Evolutionary conservation across 2,113 vertebrate genomes (phyloP).

Genomic region (Chlamydotis undulata): DNA sequence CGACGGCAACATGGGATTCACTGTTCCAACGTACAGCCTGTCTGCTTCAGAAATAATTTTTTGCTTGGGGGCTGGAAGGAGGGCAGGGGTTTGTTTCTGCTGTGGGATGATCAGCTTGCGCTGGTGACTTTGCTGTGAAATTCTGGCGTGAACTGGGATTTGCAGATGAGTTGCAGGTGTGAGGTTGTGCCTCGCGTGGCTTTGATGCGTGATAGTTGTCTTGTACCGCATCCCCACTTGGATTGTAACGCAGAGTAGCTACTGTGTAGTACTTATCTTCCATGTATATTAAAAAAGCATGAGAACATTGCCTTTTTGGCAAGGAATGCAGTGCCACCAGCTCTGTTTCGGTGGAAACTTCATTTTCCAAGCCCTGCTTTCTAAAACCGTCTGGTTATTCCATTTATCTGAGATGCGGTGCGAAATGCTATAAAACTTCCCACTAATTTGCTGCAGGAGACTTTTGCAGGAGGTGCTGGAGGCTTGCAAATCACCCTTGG

Average conservation of each 20-base stretch:
- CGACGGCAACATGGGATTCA: neutral
- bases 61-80: neutral
- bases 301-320: neutral
- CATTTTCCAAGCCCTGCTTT: neutral
- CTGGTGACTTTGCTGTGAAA: neutral
- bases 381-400: neutral
- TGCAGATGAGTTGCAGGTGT: neutral
- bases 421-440: neutral
- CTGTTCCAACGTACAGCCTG: neutral
- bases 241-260: neutral
- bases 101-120: neutral
- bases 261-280: neutral
- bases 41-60: neutral
- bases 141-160: neutral
- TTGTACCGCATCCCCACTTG: neutral
- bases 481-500: neutral
- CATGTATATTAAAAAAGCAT: neutral
- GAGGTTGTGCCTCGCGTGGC: neutral
- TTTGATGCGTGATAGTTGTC: neutral
- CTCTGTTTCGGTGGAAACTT: neutral
- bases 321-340: neutral
- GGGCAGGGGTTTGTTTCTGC: neutral
- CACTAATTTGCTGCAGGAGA: neutral
- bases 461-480: neutral
- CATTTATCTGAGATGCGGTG: neutral